Conservation (phyloP, 1,140 invertebrate species). For the Philopotamus ludificatus region DNA sequence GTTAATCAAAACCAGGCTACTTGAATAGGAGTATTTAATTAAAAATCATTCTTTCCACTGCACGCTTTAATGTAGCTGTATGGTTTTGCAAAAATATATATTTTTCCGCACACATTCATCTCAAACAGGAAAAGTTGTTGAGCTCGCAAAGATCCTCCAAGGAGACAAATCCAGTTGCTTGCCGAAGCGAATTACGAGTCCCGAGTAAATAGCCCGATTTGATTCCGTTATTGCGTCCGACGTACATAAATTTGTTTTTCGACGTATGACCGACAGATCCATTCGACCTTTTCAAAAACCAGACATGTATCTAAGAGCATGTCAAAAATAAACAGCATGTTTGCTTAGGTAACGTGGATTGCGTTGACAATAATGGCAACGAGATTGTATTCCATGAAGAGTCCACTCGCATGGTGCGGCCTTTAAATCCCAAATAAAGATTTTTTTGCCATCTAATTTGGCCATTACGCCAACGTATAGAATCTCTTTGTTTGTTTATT, state of each 20-base stretch:
- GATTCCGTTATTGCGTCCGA: constrained; percentile 12
- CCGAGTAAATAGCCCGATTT: constrained; percentile 20
- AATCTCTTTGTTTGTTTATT: too few species aligned
- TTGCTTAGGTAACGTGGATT: not conserved
- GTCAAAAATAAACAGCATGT: too few species aligned
- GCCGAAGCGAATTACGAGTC: too few species aligned
- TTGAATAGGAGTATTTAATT: too few species aligned
- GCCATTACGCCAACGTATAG: not conserved
- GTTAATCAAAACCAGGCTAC: too few species aligned
- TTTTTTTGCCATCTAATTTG: not conserved
- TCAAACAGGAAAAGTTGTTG: too few species aligned
- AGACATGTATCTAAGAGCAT: not conserved
- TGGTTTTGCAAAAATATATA: too few species aligned
- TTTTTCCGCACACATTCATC: too few species aligned
- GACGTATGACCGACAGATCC: constrained; percentile 7
- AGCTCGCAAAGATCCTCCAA: too few species aligned
- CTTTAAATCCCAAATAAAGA: not conserved
- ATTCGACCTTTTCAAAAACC: not conserved
- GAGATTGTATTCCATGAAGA: not conserved
- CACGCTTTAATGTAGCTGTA: too few species aligned
- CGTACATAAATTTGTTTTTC: constrained; percentile 17
- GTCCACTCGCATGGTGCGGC: not conserved
- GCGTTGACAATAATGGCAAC: not conserved
- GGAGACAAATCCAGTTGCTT: too few species aligned
- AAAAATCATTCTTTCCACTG: too few species aligned